Conservation (phyloP, 2,797 vertebrate species). For the Gymnodraco acuticeps region DNA sequence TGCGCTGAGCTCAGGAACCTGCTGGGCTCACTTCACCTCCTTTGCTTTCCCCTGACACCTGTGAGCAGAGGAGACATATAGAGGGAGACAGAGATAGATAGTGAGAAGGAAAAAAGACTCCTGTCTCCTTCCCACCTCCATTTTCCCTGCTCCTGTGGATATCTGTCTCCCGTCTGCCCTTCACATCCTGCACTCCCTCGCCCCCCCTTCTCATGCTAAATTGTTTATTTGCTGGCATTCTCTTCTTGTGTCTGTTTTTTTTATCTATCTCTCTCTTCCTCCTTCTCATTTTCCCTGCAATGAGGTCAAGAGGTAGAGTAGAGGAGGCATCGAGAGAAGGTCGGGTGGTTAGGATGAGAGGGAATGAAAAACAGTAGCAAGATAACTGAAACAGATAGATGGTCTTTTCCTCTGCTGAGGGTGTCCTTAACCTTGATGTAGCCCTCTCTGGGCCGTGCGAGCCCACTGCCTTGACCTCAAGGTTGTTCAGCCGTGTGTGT, state of each 20-base stretch:
- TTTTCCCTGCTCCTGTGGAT: constrained; percentile 47
- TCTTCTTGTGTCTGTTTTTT: constrained; percentile 22
- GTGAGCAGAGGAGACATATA: constrained; percentile 28
- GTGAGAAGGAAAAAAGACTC: constrained; percentile 1
- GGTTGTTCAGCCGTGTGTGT: constrained; percentile 40
- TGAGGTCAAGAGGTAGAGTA: constrained; percentile 58
- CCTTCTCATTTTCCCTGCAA: constrained; percentile 32
- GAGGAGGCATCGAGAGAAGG: constrained; percentile 47
- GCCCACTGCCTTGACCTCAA: constrained; percentile 53
- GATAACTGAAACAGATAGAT: constrained; percentile 51
- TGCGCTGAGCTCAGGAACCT: constrained; percentile 37
- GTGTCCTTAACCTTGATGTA: constrained; percentile 61
- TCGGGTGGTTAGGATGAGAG: constrained; percentile 56
- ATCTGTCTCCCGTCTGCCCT: constrained; percentile 39
- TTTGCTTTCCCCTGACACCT: constrained; percentile 45
- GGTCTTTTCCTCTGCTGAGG: constrained; percentile 44
- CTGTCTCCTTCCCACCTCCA: constrained; percentile 29
- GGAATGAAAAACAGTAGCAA: constrained; percentile 13
- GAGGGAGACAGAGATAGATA: constrained; percentile 3
- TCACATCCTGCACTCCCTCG: constrained; percentile 6
- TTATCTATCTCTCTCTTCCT: constrained; percentile 19
- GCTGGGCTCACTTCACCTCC: constrained; percentile 45
- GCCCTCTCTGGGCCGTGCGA: constrained; percentile 46
- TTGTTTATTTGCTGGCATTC: constrained; percentile 42
- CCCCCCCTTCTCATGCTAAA: constrained; percentile 20